Conservation (phyloP, 2,797 vertebrate genomes). For the Sphenopsis melanotis region DNA sequence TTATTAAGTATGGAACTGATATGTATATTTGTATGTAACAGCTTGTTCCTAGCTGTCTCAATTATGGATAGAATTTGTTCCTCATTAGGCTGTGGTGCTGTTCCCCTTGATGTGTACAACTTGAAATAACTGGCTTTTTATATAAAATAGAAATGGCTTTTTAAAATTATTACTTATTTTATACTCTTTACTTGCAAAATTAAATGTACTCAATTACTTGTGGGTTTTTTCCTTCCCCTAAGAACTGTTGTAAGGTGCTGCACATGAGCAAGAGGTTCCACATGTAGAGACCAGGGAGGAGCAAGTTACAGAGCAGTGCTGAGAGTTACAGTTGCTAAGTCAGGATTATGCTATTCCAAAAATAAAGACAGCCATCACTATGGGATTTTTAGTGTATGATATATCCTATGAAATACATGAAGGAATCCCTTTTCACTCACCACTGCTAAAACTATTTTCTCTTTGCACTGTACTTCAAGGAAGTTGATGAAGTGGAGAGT, state of each 20-base stretch:
- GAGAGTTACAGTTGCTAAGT: neutral
- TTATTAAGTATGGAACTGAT: neutral
- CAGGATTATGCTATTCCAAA: neutral
- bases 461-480: neutral
- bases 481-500: neutral
- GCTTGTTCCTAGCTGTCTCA: constrained; percentile 3
- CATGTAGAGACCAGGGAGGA: neutral
- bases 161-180: neutral
- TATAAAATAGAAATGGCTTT: neutral
- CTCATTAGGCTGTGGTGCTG: constrained; percentile 2
- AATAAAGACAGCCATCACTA: neutral
- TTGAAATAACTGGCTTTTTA: neutral
- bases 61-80: constrained; percentile 44
- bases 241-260: neutral
- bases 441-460: neutral
- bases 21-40: neutral
- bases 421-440: neutral
- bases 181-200: neutral
- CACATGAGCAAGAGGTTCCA: neutral
- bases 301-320: neutral
- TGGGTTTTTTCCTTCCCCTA: neutral
- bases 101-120: neutral
- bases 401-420: neutral
- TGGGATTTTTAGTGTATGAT: neutral
- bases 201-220: neutral